Evolutionary conservation across 2,113 vertebrate genomes (phyloP), one percentile per base, ranked within the genome.

Genomic region (Scytalopus superciliaris): DNA sequence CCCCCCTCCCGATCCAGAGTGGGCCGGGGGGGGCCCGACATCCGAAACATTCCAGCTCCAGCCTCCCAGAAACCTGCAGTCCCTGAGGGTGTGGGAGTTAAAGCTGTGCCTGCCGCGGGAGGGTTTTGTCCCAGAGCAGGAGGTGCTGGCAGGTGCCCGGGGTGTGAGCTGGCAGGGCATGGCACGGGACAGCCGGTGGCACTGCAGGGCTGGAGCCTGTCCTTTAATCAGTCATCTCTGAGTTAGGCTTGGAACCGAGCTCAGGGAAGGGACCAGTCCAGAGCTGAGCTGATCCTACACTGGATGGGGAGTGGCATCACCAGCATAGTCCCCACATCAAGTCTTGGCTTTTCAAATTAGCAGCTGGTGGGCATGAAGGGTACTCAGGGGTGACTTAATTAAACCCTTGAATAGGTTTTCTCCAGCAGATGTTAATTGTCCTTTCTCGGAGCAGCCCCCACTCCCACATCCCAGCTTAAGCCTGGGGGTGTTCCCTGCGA

Each of bases 271-370:
- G 10, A 42, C 1, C 12, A 73, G 47, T 16, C 19, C 35, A 59
- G 57, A 70, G 84, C 63, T 83, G 57, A 70, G 84, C 63, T 83
- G 45, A 10, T 45, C 40, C 73, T n/a, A 68, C 0, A 1, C 77
- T 7, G 55, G 5, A 3, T 3, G 24, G 3, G 3, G 57, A 60
- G 50, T 5, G 21, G 82, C 60, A 22, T 44, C 33, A 1, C 33
- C 1, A 1, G 76, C 19, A 3, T 21, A 1, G 18, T n/a, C 19
- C 37, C 53, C 35, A 4, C 13, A 0, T 9, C 59, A 60, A 1
- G 49, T 53, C 39, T 10, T 2, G 0, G 0, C 18, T 86, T 56
- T 56, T 42, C 40, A 56, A 78, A 28, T 62, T 56, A 0, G 31
- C 27, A n/a, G 16, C 35, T 3, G 4, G 3, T 37, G 35, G 40